Evolutionary conservation across 1,140 invertebrate genomes (phyloP).

Genomic region (Condylostylus longicornis): DNA sequence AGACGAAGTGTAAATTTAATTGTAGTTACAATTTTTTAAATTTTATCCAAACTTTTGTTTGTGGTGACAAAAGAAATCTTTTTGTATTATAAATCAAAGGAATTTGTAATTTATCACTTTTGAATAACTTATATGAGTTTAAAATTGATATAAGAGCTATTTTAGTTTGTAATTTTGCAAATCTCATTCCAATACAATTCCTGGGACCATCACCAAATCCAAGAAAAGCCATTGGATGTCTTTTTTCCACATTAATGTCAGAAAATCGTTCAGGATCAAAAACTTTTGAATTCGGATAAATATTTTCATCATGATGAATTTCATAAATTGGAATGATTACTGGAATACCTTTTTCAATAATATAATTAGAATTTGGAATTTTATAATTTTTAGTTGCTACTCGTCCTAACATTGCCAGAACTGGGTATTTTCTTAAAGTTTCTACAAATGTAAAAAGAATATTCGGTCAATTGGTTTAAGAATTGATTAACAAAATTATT

Average conservation of each 20-base stretch:
- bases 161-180: constrained; percentile 46
- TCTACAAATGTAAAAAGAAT: constrained; percentile 12
- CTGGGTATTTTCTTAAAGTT: constrained; percentile 41
- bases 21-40: too few relatives aligned
- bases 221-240: constrained; percentile 36
- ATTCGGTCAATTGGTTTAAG: neutral
- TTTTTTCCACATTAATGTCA: constrained; percentile 32
- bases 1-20: too few relatives aligned
- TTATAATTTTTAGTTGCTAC: constrained; percentile 33
- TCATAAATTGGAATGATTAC: constrained; percentile 36
- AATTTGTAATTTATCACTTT: too few relatives aligned
- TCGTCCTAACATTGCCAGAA: constrained; percentile 33
- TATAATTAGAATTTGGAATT: constrained; percentile 25
- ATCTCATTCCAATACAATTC: constrained; percentile 39
- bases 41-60: too few relatives aligned
- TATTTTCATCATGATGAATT: constrained; percentile 43
- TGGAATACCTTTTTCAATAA: constrained; percentile 32
- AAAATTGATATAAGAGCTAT: too few relatives aligned
- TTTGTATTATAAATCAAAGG: too few relatives aligned
- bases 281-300: constrained; percentile 43
- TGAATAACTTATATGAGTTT: too few relatives aligned
- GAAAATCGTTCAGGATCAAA: constrained; percentile 51
- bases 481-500: neutral
- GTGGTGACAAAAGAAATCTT: too few relatives aligned
- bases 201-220: constrained; percentile 41